These are phyloP conservation scores for Lanius ludovicianus DNA, from an alignment of 2,113 vertebrate genomes.

Conservation along the genomic window DNA sequence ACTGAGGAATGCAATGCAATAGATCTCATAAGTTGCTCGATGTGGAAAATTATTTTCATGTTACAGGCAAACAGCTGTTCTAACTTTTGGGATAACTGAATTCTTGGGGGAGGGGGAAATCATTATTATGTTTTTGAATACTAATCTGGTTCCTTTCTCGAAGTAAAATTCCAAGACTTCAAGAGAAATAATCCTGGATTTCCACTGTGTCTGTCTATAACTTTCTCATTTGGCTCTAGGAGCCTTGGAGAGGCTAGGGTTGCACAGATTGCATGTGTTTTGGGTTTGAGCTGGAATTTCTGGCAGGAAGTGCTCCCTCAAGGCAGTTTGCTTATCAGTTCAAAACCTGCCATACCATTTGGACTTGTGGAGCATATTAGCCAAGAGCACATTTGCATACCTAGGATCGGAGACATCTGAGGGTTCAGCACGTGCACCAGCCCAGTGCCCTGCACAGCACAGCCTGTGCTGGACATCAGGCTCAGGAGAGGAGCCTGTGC, in stretches of 20 bases:
- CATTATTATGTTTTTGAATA: neutral
- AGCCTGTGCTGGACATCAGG: neutral
- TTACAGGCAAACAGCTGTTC: neutral
- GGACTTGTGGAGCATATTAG: neutral
- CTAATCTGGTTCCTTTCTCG: neutral
- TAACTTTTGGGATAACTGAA: neutral
- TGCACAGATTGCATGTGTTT: neutral
- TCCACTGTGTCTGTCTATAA: neutral
- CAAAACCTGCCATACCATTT: neutral
- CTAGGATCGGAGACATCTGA: neutral
- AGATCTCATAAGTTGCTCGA: neutral
- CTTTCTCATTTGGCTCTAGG: neutral
- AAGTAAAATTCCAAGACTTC: neutral
- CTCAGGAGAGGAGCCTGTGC: neutral
- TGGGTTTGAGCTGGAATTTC: neutral
- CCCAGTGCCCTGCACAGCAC: neutral
- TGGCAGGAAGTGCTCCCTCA: neutral
- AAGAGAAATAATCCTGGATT: neutral
- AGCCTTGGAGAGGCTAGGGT: neutral
- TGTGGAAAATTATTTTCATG: neutral
- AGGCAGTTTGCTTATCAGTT: neutral
- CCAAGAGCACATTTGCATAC: neutral
- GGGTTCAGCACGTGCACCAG: neutral
- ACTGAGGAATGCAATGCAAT: neutral
- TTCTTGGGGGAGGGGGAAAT: fast-evolving